Base-by-base conservation (phyloP, 1,140 invertebrate genomes). In the Schlechtendalia chinensis region DNA sequence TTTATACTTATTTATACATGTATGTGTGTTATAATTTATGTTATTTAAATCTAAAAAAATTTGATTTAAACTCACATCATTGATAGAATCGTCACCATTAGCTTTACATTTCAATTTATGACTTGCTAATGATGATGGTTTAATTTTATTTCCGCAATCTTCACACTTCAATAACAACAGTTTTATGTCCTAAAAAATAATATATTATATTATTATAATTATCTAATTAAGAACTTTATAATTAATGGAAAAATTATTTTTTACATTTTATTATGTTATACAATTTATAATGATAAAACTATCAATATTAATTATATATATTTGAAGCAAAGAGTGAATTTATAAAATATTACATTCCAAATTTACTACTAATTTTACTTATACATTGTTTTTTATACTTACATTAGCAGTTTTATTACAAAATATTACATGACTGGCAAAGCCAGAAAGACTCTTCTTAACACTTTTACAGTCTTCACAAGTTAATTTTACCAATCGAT, bases 361-460 rank as follows among this genome's bases (percentile, higher is more conserved):
- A 39, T 39, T 4, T 4, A 39, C 32, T 39, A 39, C 3, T 39
- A 39, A 39, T 39, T 39, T 8, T 39, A 39, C 3, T 4, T 39
- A 3, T 39, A 39, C 32, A 39, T 39, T 39, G 32, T 39, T 39
- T 39, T 39, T 12, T 8, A 77, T 77, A 82, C 81, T 83, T 84
- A 90, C 89, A 84, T 88, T 86, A 27, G 87, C 86, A 5, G 87
- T 84, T 85, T 89, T 90, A 39, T 88, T 88, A 84, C 91, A 92
- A 81, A 88, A 87, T 39, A 87, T 84, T 39, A 89, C 85, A 84
- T 92, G 91, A 0, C 90, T 90, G 59, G 89, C 86, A 82, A 89
- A 91, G 22, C 91, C 91, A 11, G 87, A 72, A 0, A 85, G 87
- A 53, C 91, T 91, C 3, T 87, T 87, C 82, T 90, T 89, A 5